Base-by-base conservation (phyloP, 2,888 invertebrate species). In the Xestia ashworthii region DNA sequence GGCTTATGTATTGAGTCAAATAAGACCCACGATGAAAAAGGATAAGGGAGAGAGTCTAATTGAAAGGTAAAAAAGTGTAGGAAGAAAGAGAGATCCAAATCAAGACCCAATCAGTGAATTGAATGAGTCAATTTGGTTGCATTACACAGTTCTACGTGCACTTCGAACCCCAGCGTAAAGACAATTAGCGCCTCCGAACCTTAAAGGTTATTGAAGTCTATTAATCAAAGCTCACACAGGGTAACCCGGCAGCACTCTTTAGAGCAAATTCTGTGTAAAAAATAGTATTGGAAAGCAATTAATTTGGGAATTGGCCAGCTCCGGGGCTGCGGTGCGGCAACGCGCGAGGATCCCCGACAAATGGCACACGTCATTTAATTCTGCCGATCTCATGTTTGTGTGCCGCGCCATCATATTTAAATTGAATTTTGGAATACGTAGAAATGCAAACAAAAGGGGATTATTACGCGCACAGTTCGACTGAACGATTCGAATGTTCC, bases 331-430 rank as follows among this genome's bases (percentile, higher is more conserved):
- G 87, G 89, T 85, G 89, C 85, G 89, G 88, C 82, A 83, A 87
- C 79, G 90, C 88, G 90, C 91, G 91, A 90, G 93, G 90, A 93
- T 90, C 91, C 91, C 92, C 94, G 93, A 95, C 95, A 95, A 95
- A 95, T 94, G 94, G 94, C 92, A 89, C 92, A 90, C 94, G 94
- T 95, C 95, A 95, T 96, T 96, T 95, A 95, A 95, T 95, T 94
- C 92, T 91, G 96, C 95, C 95, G 95, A 96, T 94, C 94, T 93
- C 95, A 94, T 96, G 95, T 96, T 96, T 96, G 95, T 93, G 90
- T 93, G 90, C 92, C 89, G 88, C 91, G 91, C 95, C 94, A 94
- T 95, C 95, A 95, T 96, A 96, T 96, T 96, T 95, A 95, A 96
- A 96, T 96, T 96, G 94, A 96, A 96, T 95, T 95, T 95, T 89